Conservation (phyloP, 1,140 invertebrate genomes). For the Drosophila ercepeae region DNA sequence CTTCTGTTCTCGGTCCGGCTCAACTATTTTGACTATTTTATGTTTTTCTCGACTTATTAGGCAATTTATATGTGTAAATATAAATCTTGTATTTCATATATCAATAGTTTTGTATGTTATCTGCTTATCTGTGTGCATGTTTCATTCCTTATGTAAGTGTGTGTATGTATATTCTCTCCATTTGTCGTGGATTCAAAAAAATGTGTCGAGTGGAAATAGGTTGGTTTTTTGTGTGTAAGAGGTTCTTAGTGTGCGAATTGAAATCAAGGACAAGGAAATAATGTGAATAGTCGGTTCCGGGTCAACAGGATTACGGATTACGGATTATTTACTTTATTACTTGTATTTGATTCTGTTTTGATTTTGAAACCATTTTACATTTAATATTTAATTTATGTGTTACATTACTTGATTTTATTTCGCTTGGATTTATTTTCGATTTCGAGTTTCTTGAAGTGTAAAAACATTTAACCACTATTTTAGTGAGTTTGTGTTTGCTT, state of each 20-base stretch:
- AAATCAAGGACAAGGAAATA: conserved; percentile 29
- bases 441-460: conserved; percentile 35
- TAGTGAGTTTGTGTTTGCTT: not conserved
- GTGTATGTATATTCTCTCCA: not conserved
- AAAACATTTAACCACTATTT: conserved; percentile 39
- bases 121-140: conserved; percentile 46
- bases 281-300: conserved; percentile 29
- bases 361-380: conserved; percentile 82
- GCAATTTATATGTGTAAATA: conserved; percentile 68
- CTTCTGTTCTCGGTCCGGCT: conserved; percentile 17
- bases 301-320: conserved; percentile 9
- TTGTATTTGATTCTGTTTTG: conserved; percentile 57
- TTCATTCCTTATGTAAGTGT: conserved; percentile 20
- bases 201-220: conserved; percentile 1
- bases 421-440: conserved; percentile 22
- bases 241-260: conserved; percentile 7
- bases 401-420: conserved; percentile 41
- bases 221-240: not conserved
- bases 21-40: conserved; percentile 65
- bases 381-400: conserved; percentile 71
- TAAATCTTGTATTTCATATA: conserved; percentile 60
- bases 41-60: conserved; percentile 31
- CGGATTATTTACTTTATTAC: conserved; percentile 32
- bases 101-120: conserved; percentile 27
- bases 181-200: conserved; percentile 10